Base-by-base conservation (phyloP, 2,797 vertebrate species). In the Notamacropus eugenii region DNA sequence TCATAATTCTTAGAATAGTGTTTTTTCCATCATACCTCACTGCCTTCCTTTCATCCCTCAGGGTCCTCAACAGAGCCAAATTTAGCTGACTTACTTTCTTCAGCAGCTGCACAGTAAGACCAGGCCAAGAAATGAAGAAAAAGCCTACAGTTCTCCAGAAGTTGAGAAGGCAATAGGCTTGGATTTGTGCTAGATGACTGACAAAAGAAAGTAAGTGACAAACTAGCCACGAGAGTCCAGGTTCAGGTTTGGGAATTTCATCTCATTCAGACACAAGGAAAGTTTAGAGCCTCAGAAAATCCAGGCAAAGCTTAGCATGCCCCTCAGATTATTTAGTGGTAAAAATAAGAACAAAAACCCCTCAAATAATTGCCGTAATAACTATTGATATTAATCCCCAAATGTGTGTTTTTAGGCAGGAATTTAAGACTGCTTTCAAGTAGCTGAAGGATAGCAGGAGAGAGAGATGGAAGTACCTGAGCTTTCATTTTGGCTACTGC, bases 61-160 rank as follows among this genome's bases (percentile, higher is more conserved):
- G 95, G 59, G 55, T 95, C 93, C 54, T 67, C 52, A 96, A 93
- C 34, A 93, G 9, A 87, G 74, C 67, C 67, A 87, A 87, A 11
- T 87, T 27, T 24, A 82, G 74, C 74, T 82, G 74, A 82, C 74
- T 87, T 46, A 59, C 87, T 97, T 95, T 96, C 74, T 93, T 94
- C 55, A 92, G 91, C 92, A 94, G 93, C 11, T 95, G 74, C 93
- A 92, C 90, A 92, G 0, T 54, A 46, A 95, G 93, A 94, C 22
- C 74, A 93, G 40, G 14, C 95, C 50, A 14, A 22, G 16, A 59
- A 1, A 5, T 3, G 28, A 91, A 31, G 52, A 56, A 87, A 90
- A 91, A 14, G 57, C 55, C 13, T 94, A 46, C 57, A 16, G 57
- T 54, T 92, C 67, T 82, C 95, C 56, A 93, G 50, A 58, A 95